These are phyloP conservation scores for Danaus plexippus DNA, from an alignment of 1,140 invertebrate genomes.

Conservation along the genomic window DNA sequence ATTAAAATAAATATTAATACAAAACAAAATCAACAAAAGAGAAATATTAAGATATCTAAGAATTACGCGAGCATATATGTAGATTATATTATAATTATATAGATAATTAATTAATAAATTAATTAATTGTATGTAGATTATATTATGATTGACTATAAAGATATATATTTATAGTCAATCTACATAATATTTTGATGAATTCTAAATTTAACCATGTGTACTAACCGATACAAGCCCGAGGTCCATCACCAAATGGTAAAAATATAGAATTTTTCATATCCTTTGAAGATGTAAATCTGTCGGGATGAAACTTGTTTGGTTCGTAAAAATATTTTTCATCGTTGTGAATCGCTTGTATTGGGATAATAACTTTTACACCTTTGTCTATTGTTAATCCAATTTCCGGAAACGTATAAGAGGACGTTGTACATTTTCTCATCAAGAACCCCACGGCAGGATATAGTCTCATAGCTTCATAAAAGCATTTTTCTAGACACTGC, in stretches of 20 bases:
- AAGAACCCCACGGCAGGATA: slow-evolving; percentile 25
- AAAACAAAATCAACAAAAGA: too few species aligned
- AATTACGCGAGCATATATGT: too few species aligned
- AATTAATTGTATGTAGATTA: too few species aligned
- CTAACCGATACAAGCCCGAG: slow-evolving; percentile 45
- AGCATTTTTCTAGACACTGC: slow-evolving; percentile 24
- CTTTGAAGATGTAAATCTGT: slow-evolving; percentile 35
- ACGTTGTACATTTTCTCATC: slow-evolving; percentile 20
- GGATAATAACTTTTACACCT: slow-evolving; percentile 22
- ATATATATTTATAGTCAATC: too few species aligned
- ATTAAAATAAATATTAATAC: too few species aligned
- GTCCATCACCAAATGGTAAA: slow-evolving; percentile 49
- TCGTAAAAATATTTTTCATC: slow-evolving; percentile 29
- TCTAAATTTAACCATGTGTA: neutral
- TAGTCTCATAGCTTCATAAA: slow-evolving; percentile 27
- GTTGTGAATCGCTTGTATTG: slow-evolving; percentile 22
- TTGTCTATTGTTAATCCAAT: slow-evolving; percentile 24
- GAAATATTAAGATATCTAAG: too few species aligned
- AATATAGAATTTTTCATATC: slow-evolving; percentile 35
- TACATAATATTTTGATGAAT: too few species aligned
- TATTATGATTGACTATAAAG: too few species aligned
- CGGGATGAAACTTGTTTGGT: slow-evolving; percentile 41
- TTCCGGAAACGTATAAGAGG: slow-evolving; percentile 25
- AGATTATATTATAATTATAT: too few species aligned
- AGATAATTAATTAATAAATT: too few species aligned